A percentile compares a stretch with the other conserved stretches of the same genome.
phyloP scores from a whole-genome alignment of 30 jellyfish, hydroid and myxozoan genomes.

The Chrysaora quinquecirrha region DNA sequence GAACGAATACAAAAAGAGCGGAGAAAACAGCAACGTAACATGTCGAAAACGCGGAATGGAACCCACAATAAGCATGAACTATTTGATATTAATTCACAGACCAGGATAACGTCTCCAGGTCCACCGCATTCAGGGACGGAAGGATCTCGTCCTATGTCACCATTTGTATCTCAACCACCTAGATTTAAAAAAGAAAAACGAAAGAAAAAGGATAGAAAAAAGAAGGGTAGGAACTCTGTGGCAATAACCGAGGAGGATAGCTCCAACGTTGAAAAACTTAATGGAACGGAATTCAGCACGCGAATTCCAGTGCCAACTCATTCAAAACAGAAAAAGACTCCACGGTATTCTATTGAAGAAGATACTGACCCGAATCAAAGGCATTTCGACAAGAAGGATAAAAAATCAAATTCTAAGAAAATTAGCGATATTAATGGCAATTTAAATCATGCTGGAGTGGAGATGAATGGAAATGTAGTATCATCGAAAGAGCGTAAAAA shows the following conservation, averaged over 20 bases:
- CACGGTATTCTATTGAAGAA: not conserved
- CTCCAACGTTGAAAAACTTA: too few relatives aligned
- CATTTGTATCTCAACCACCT: slow-evolving; percentile 30
- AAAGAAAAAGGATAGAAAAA: slow-evolving; percentile 6
- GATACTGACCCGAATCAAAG: not conserved
- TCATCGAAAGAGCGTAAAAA: slow-evolving; percentile 28
- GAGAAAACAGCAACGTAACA: slow-evolving; percentile 3
- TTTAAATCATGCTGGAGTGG: too few relatives aligned
- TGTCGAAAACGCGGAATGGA: not conserved
- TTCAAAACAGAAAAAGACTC: not conserved
- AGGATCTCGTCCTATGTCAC: slow-evolving; percentile 15
- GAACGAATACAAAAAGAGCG: slow-evolving; percentile 10
- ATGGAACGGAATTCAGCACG: too few relatives aligned
- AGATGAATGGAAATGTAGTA: too few relatives aligned
- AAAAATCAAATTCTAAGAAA: slow-evolving; percentile 1
- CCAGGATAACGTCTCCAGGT: not conserved
- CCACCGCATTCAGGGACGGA: not conserved
- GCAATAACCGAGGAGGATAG: not conserved
- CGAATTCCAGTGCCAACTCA: not conserved
- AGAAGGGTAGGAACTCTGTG: not conserved
- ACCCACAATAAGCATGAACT: not conserved
- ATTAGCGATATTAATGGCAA: slow-evolving; percentile 12
- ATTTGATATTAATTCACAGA: slow-evolving; percentile 3
- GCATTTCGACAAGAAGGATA: not conserved
- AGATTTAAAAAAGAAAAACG: slow-evolving; percentile 21